phyloP scores from a whole-genome alignment of 2,113 vertebrate genomes.

The Podiceps cristatus region DNA sequence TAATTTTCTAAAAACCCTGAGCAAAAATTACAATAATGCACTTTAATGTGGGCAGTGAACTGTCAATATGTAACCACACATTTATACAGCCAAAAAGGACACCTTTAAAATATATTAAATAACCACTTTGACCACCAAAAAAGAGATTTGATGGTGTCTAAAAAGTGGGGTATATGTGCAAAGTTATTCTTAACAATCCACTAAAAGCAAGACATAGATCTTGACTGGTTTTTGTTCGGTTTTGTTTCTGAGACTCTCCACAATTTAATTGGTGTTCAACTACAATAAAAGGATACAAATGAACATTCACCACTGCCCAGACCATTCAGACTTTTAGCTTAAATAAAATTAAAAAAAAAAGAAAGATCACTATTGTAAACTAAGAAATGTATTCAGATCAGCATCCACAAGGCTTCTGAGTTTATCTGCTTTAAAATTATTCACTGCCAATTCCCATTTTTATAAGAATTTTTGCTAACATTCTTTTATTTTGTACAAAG shows the following conservation, averaged over 20 bases:
- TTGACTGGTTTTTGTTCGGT: slow-evolving; percentile 74
- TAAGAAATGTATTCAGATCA: slow-evolving; percentile 82
- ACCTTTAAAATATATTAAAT: slow-evolving; percentile 81
- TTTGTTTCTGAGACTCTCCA: slow-evolving; percentile 77
- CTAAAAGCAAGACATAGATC: slow-evolving; percentile 80
- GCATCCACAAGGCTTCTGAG: slow-evolving; percentile 86
- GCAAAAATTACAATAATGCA: slow-evolving; percentile 97
- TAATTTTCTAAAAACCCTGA: slow-evolving; percentile 95
- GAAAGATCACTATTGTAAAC: slow-evolving; percentile 82
- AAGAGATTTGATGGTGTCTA: slow-evolving; percentile 70
- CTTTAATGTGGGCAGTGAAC: slow-evolving; percentile 93
- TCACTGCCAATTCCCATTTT: slow-evolving; percentile 48
- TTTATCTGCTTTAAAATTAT: slow-evolving; percentile 66
- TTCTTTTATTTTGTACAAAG: slow-evolving; percentile 50
- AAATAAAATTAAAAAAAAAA: slow-evolving; percentile 75
- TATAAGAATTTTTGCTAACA: neutral
- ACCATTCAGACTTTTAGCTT: slow-evolving; percentile 85
- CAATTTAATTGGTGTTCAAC: slow-evolving; percentile 79
- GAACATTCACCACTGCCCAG: slow-evolving; percentile 97
- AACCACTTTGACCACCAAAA: slow-evolving; percentile 76
- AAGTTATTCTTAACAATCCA: slow-evolving; percentile 84
- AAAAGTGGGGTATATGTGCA: slow-evolving; percentile 81
- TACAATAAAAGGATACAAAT: slow-evolving; percentile 82
- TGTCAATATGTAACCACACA: slow-evolving; percentile 89
- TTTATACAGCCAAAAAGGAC: slow-evolving; percentile 81